Conservation (phyloP, 1,140 invertebrate genomes). For the Ips typographus region DNA sequence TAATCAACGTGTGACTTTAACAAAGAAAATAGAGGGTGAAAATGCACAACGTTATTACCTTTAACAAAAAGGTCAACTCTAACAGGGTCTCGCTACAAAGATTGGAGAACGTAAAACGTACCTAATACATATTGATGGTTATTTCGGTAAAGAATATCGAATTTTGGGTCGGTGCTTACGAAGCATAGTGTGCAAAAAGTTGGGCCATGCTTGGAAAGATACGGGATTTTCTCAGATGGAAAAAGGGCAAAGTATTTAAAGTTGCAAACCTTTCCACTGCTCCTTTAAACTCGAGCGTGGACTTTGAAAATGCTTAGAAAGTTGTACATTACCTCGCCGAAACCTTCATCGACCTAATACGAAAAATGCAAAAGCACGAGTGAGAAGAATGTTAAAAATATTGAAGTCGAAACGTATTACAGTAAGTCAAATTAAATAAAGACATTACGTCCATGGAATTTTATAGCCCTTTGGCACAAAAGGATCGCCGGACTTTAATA, state of each 20-base stretch:
- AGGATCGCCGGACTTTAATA: not conserved
- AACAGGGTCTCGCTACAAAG: too few relatives aligned
- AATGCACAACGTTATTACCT: too few relatives aligned
- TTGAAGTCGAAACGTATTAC: too few relatives aligned
- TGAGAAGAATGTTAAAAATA: too few relatives aligned
- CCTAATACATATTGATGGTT: too few relatives aligned
- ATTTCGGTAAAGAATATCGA: not conserved
- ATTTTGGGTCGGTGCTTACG: constrained; percentile 8
- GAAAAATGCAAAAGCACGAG: not conserved
- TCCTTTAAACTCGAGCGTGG: constrained; percentile 32
- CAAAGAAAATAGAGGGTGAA: too few relatives aligned
- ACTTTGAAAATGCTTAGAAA: constrained; percentile 39
- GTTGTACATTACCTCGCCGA: constrained; percentile 41
- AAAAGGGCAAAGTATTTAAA: constrained; percentile 11
- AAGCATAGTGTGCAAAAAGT: constrained; percentile 8
- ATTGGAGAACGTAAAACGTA: too few relatives aligned
- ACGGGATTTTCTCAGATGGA: constrained; percentile 4
- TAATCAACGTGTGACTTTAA: too few relatives aligned
- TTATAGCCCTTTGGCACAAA: not conserved
- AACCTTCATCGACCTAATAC: constrained; percentile 35
- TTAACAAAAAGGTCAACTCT: too few relatives aligned
- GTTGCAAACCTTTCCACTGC: constrained; percentile 16
- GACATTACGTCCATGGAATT: too few relatives aligned
- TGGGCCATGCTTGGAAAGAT: constrained; percentile 9
- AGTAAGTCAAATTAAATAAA: too few relatives aligned